Evolutionary conservation across 2,888 invertebrate genomes (phyloP), one percentile per base, ranked within the genome.

Genomic region (Dryobota labecula): DNA sequence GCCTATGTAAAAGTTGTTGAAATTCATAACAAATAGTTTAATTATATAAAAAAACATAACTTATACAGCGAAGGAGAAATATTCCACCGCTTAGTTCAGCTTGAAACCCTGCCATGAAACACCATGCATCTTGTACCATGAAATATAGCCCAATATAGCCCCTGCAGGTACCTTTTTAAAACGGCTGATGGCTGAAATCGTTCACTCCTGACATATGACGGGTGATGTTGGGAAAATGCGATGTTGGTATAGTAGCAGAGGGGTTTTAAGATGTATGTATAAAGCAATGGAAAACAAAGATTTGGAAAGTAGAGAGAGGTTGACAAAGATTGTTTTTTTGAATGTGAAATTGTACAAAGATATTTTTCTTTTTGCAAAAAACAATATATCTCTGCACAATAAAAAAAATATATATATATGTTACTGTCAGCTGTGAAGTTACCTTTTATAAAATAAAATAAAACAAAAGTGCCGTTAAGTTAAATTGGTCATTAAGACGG

Each of bases 71-170:
- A 45, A 45, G 33, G 65, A 57, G 64, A 79, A 78, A 83, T 70
- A 69, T 63, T 70, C 56, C 51, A 41, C 15, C 65, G 38, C 53
- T 75, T 70, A 76, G 64, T 71, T 73, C 62, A 76, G 65, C 73
- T 66, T 62, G 45, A 73, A 61, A 80, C 75, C 73, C 75, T 49
- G 65, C 67, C 77, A 76, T 80, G 65, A 72, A 68, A 51, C 47
- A 69, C 84, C 76, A 85, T 85, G 85, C 84, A 83, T 83, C 85
- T 85, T 85, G 49, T 65, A 49, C 60, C 85, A 84, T 84, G 85
- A 85, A 79, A 81, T 83, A 84, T 84, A 73, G 77, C 81, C 71
- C 85, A 81, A 85, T 84, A 85, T 83, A 84, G 70, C 66, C 73
- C 63, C 54, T 68, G 66, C 71, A 76, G 80, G 73, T 83, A 84